Base-by-base conservation (phyloP, 2,888 invertebrate species). In the Physocephala rufipes region DNA sequence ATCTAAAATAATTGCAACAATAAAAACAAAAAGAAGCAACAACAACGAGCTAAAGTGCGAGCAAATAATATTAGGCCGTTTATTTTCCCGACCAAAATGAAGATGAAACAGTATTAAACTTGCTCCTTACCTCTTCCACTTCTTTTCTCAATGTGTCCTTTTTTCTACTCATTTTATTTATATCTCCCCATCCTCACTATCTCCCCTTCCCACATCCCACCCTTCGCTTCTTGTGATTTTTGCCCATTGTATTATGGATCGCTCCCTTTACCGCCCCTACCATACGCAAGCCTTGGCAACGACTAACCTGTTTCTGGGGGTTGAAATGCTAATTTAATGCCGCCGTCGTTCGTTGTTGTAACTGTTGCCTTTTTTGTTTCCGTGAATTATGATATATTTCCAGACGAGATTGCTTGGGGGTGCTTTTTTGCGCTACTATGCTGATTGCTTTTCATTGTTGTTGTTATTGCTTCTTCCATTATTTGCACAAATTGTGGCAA, bases 61-160 rank as follows among this genome's bases (percentile, higher is more conserved):
- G 28, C 81, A 81, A 82, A 82, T 82, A 82, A 83, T 80, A n/a
- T n/a, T n/a, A 79, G 82, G 79, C 82, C 84, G 82, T 83, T 81
- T 81, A 82, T 81, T 79, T 1, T 74, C 75, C 76, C 76, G 68
- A 74, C 73, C 70, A 76, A 76, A 76, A 76, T 78, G 77, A 76
- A 76, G 78, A 78, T 78, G 78, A 77, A 73, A 74, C 74, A 74
- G 75, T 72, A 58, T 70, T 5, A 28, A 61, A 15, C 30, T 28
- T 58, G 47, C 53, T 53, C 62, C 21, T 43, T 58, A 49, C 66
- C 59, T 63, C 51, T 61, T 47, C 26, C 1, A 30, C 51, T 59
- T 53, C 64, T 59, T 64, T 53, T 59, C 21, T 43, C 2, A 15
- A 2, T 28, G 28, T 15, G 16, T 4, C 28, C 1, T 5, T 15